Conservation (phyloP, 2,888 invertebrate species). For the Harpalus rufipes region DNA sequence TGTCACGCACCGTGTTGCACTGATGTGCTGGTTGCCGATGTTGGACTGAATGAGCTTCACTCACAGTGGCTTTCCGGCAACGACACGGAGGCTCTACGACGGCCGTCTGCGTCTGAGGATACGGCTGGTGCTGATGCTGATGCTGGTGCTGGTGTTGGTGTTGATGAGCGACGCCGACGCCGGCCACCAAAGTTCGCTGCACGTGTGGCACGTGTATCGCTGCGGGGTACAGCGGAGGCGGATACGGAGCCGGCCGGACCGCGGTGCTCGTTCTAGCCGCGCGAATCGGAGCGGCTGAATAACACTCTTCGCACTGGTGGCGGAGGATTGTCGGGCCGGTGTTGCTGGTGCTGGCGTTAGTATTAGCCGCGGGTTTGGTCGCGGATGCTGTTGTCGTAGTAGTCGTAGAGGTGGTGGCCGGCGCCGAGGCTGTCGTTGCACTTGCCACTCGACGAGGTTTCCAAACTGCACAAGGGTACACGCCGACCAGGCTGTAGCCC, state of each 20-base stretch:
- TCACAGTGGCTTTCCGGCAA: conserved; percentile 57
- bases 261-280: conserved; percentile 45
- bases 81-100: conserved; percentile 46
- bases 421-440: conserved; percentile 69
- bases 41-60: conserved; percentile 69
- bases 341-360: conserved; percentile 20
- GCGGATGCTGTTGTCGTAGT: conserved; percentile 21
- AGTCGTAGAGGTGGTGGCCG: conserved; percentile 63
- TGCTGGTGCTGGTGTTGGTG: conserved; percentile 69
- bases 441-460: conserved; percentile 73
- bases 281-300: conserved; percentile 61
- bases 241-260: conserved; percentile 59
- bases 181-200: conserved; percentile 65
- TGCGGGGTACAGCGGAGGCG: conserved; percentile 54
- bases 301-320: conserved; percentile 68
- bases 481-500: conserved; percentile 80
- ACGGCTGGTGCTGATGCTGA: conserved; percentile 64
- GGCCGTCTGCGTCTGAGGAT: conserved; percentile 60
- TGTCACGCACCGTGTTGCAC: conserved; percentile 67
- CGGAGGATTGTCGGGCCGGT: conserved; percentile 61
- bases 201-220: conserved; percentile 63
- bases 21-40: conserved; percentile 66
- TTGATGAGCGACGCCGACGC: conserved; percentile 67
- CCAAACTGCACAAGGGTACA: conserved; percentile 80
- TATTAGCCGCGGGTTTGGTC: conserved; percentile 3